Base-by-base conservation (phyloP, 2,888 invertebrate genomes). In the Meteorus cinctellus region DNA sequence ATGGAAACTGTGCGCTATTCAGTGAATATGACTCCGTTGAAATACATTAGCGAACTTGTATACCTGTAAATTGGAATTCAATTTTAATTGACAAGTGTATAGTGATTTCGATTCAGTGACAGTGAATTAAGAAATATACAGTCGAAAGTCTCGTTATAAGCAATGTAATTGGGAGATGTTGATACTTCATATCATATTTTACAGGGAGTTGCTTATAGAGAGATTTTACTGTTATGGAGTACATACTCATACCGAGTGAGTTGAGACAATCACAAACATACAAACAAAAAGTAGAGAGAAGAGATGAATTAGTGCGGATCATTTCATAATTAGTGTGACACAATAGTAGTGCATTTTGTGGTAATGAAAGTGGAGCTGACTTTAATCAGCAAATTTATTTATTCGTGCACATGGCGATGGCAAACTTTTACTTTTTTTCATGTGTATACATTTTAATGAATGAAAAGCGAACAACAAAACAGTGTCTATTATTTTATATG, bases 381-480 rank as follows among this genome's bases (percentile, higher is more conserved):
- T 6, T 55, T 55, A 8, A 55, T 55, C n/a, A 6, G 48, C n/a
- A 48, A 41, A 41, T 48, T 19, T n/a, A 55, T 55, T 55, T n/a
- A 55, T 55, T 24, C 24, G n/a, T n/a, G n/a, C 19, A 55, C n/a
- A 19, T 55, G 55, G 51, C 55, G 19, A 55, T 55, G 55, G 55
- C n/a, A 19, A 55, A 55, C 4, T 55, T 8, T 55, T 55, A 19
- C 0, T 48, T 55, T 19, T 41, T 66, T 12, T 36, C 12, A 63
- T 66, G 24, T 66, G n/a, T 66, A 41, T 41, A 66, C 41, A 19
- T 14, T 12, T 65, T 36, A 4, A 66, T 41, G 12, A 34, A 34
- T 8, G 8, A 8, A 4, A 36, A 41, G 24, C 36, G 19, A 66
- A 55, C n/a, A 48, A 65, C 14, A 27, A 19, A 69, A 48, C 55